Evolutionary conservation across 2,797 vertebrate genomes (phyloP).

Genomic region (Manis crassicaudata): DNA sequence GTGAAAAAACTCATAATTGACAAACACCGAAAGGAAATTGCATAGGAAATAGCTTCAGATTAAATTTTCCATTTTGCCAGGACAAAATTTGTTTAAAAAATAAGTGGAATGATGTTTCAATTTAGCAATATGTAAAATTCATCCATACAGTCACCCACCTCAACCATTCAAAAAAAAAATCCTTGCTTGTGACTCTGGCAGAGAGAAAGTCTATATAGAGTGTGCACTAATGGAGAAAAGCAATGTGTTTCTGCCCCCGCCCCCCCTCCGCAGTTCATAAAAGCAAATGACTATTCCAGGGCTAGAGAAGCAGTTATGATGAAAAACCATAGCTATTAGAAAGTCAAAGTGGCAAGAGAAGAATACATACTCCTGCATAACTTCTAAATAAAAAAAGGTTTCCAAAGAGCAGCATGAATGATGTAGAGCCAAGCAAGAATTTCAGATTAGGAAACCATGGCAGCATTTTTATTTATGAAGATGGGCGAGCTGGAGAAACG

Average conservation of each 20-base stretch:
- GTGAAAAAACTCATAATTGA: not conserved
- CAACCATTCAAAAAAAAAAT: not conserved
- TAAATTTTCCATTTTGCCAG: not conserved
- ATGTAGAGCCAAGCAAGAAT: not conserved
- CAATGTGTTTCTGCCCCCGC: not conserved
- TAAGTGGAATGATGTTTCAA: not conserved
- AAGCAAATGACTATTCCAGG: not conserved
- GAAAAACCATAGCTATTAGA: not conserved
- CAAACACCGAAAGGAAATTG: not conserved
- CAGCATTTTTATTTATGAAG: not conserved
- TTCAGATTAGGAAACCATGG: not conserved
- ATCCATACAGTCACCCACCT: not conserved
- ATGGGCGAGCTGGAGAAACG: not conserved
- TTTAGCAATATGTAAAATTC: slow-evolving; percentile 52
- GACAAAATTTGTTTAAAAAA: not conserved
- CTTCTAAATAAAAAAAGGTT: not conserved
- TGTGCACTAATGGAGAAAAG: not conserved
- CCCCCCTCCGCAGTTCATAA: not conserved
- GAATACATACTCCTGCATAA: not conserved
- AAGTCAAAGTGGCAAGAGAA: not conserved
- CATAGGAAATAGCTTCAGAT: slow-evolving; percentile 33
- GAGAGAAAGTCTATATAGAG: not conserved
- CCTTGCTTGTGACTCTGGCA: not conserved
- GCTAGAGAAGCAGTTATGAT: not conserved
- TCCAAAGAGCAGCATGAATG: not conserved